These are phyloP conservation scores for Pygmarrhopalites habei DNA, from an alignment of 1,140 invertebrate genomes.

Conservation along the genomic window DNA sequence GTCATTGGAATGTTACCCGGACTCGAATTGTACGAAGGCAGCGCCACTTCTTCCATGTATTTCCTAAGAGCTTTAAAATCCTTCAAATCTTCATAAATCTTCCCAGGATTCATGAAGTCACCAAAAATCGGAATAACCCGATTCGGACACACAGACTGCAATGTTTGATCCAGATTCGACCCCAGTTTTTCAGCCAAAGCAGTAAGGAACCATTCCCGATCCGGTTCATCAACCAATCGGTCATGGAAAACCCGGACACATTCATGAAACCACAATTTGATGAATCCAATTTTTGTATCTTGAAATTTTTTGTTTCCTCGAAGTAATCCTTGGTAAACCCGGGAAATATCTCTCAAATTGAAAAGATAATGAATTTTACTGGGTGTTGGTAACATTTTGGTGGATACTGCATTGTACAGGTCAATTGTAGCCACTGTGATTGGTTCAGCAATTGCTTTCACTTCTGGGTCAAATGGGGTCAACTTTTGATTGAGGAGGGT, in stretches of 20 bases:
- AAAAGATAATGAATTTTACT: slow-evolving; percentile 83
- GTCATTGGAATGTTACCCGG: slow-evolving; percentile 67
- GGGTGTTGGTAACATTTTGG: slow-evolving; percentile 71
- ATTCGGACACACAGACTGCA: slow-evolving; percentile 68
- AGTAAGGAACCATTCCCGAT: slow-evolving; percentile 64
- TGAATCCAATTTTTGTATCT: slow-evolving; percentile 59
- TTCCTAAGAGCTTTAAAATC: slow-evolving; percentile 55
- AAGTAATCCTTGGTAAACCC: slow-evolving; percentile 66
- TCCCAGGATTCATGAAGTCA: slow-evolving; percentile 64
- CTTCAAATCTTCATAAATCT: slow-evolving; percentile 66
- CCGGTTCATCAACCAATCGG: slow-evolving; percentile 63
- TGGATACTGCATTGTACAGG: slow-evolving; percentile 61
- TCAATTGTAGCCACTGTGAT: slow-evolving; percentile 63
- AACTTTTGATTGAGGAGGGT: slow-evolving; percentile 75
- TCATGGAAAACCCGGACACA: slow-evolving; percentile 73
- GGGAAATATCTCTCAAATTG: slow-evolving; percentile 78
- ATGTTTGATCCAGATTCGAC: slow-evolving; percentile 66
- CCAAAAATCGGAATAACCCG: slow-evolving; percentile 67
- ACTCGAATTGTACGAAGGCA: slow-evolving; percentile 71
- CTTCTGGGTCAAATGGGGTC: slow-evolving; percentile 64
- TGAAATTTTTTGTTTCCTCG: slow-evolving; percentile 65
- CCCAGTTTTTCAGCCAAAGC: slow-evolving; percentile 64
- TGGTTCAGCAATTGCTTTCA: slow-evolving; percentile 56
- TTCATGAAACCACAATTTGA: slow-evolving; percentile 76
- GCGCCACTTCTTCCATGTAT: slow-evolving; percentile 54